phyloP scores from a whole-genome alignment of 2,888 invertebrate species.

The Maniola hyperantus region DNA sequence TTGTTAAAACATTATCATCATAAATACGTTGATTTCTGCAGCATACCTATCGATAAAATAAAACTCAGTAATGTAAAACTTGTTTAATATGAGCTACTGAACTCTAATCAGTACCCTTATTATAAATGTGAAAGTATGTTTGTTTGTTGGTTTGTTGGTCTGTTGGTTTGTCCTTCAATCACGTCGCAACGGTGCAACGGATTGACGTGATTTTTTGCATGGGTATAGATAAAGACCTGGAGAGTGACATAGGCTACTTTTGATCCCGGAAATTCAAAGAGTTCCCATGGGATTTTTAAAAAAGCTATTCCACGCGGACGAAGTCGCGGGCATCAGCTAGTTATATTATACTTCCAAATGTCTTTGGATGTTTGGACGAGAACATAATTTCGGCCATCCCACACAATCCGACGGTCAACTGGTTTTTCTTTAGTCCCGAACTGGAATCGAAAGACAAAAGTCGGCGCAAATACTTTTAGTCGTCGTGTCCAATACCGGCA shows the following conservation, averaged over 20 bases:
- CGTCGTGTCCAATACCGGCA: conserved; percentile 30
- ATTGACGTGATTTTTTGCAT: too few species aligned
- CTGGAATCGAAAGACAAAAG: conserved; percentile 33
- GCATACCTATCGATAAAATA: neutral
- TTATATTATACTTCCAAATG: conserved; percentile 10
- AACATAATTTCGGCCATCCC: conserved; percentile 17
- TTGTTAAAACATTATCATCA: neutral
- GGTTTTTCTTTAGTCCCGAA: conserved; percentile 28
- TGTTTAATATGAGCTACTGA: neutral
- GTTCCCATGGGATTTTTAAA: too few species aligned
- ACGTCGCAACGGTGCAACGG: too few species aligned
- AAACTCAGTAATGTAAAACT: neutral
- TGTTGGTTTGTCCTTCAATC: too few species aligned
- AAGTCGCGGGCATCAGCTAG: too few species aligned
- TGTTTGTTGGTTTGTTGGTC: too few species aligned
- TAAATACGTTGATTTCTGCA: neutral
- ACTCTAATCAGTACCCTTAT: too few species aligned
- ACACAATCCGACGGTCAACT: conserved; percentile 12
- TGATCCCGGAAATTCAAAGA: too few species aligned
- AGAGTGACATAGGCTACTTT: too few species aligned
- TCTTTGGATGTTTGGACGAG: conserved; percentile 10
- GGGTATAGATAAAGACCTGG: too few species aligned
- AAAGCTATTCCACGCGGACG: too few species aligned
- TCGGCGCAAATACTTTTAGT: conserved; percentile 35
- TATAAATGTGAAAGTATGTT: too few species aligned